Conservation (phyloP, 2,888 invertebrate genomes). For the Megalurothrips usitatus region DNA sequence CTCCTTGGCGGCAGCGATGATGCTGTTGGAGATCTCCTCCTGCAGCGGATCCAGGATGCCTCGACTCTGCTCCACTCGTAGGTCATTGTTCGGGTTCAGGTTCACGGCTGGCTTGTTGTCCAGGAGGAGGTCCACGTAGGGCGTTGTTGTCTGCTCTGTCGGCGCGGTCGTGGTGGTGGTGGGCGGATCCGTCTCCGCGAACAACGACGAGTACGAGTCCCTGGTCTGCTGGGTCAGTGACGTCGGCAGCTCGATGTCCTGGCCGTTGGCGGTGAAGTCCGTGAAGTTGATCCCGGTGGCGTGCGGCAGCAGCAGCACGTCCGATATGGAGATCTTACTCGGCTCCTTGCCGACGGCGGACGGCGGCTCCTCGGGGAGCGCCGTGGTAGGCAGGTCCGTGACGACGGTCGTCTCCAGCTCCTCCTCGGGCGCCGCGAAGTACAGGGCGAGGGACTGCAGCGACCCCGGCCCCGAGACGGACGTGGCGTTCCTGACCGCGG, state of each 20-base stretch:
- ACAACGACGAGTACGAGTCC: constrained; percentile 56
- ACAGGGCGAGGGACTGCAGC: constrained; percentile 70
- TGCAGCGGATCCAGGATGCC: constrained; percentile 42
- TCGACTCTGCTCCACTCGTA: constrained; percentile 60
- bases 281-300: constrained; percentile 35
- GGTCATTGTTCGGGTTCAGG: constrained; percentile 47
- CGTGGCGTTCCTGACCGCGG: constrained; percentile 9
- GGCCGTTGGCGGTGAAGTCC: constrained; percentile 37
- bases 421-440: constrained; percentile 69
- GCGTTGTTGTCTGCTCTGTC: neutral
- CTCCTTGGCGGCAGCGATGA: neutral
- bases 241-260: constrained; percentile 47
- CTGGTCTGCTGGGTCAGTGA: constrained; percentile 64
- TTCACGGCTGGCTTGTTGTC: constrained; percentile 15
- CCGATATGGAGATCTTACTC: constrained; percentile 33
- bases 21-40: neutral
- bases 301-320: constrained; percentile 38
- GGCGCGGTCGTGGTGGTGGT: neutral
- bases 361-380: constrained; percentile 12
- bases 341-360: constrained; percentile 13
- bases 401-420: constrained; percentile 48
- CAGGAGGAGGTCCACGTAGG: neutral
- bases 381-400: constrained; percentile 30
- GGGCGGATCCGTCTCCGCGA: constrained; percentile 38
- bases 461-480: constrained; percentile 69